Evolutionary conservation across 2,888 invertebrate species (phyloP).

Genomic region (Lamellibrachia satsuma): DNA sequence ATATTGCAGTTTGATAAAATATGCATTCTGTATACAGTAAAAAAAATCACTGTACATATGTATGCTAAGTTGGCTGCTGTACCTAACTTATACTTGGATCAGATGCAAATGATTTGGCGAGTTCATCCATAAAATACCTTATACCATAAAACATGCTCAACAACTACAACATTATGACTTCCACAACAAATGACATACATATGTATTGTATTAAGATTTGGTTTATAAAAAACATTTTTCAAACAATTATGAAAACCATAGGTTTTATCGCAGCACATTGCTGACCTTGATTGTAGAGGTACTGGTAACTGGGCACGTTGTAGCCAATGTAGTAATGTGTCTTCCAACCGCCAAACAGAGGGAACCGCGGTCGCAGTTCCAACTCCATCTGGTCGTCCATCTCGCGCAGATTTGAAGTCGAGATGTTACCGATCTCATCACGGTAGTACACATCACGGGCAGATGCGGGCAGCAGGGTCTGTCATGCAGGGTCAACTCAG

Average conservation of each 20-base stretch:
- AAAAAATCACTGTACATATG: no score
- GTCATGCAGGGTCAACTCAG: slow-evolving; percentile 35
- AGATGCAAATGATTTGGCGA: no score
- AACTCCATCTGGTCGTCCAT: slow-evolving; percentile 92
- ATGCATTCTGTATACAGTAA: no score
- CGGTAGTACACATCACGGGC: slow-evolving; percentile 96
- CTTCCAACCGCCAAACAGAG: slow-evolving; percentile 98
- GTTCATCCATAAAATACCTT: no score
- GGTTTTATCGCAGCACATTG: background rate
- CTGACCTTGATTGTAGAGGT: slow-evolving; percentile 77
- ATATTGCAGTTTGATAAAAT: no score
- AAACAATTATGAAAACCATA: background rate
- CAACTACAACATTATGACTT: no score
- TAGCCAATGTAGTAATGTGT: slow-evolving; percentile 96
- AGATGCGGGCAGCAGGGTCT: slow-evolving; percentile 77
- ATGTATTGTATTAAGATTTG: background rate
- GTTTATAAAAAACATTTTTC: background rate
- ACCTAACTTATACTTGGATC: no score
- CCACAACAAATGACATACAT: no score
- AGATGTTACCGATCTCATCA: slow-evolving; percentile 98
- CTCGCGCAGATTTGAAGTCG: slow-evolving; percentile 90
- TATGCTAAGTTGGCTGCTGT: no score
- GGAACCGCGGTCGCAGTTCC: slow-evolving; percentile 95
- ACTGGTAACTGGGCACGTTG: slow-evolving; percentile 96
- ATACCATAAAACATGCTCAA: no score